Evolutionary conservation across 2,797 vertebrate species (phyloP), one percentile per base, ranked within the genome.

Genomic region (Xenopus petersii): DNA sequence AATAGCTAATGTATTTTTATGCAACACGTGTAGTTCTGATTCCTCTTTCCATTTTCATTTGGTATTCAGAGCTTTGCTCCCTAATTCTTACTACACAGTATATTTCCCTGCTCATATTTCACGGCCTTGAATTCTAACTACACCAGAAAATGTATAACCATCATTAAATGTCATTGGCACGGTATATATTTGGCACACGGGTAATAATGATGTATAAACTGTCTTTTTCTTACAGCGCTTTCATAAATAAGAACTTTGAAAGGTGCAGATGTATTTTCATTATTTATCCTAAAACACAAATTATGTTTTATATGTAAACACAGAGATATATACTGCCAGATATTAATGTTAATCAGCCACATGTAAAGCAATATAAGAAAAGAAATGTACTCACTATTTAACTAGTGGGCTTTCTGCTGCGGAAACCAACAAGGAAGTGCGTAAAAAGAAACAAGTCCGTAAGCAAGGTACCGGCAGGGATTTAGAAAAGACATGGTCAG

Each of bases 101-200:
- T 75, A 75, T 75, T 76, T 70, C 26, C 47, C 30, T 65, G 54
- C 68, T 76, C 62, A 71, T 65, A 71, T 76, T 76, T 71, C 68
- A 76, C 46, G 62, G 62, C 46, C 70, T 60, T 70, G 68, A 66
- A 71, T 76, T 76, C 74, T 54, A 71, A 59, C 42, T 75, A 71
- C 54, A 65, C 21, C 49, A 60, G 54, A 30, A 54, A 70, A 75
- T 47, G 74, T 76, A 60, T 61, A 66, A 76, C 68, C 74, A 66
- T 75, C 68, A 76, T 71, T 76, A 70, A 76, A 76, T 71, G 68
- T 76, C 68, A 71, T 42, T 71, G 67, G 66, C 54, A 61, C 67
- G 66, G 55, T 66, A 76, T 66, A 76, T 65, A 42, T 56, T 66
- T 71, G 62, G 62, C 68, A 76, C 59, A 26, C 42, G 65, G 55